Conservation (phyloP, 2,888 invertebrate genomes). For the Drosophila demipolita region DNA sequence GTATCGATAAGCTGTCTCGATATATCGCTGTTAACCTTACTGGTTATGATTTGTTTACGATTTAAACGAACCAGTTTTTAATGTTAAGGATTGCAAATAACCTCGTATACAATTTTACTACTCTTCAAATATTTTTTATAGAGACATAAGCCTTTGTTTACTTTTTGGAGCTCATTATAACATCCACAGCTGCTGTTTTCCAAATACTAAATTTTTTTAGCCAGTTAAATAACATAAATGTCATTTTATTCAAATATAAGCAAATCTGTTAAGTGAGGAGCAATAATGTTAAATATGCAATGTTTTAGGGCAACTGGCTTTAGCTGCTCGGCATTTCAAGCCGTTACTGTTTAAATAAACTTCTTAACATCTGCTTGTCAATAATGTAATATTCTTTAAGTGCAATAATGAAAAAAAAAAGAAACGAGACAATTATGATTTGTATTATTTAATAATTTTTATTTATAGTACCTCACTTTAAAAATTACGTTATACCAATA, state of each 20-base stretch:
- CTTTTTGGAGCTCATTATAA: too few species aligned
- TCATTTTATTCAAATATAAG: not conserved
- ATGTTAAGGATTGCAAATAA: not conserved
- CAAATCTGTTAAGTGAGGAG: conserved; percentile 20
- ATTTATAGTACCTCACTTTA: conserved; percentile 80
- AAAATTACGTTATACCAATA: conserved; percentile 79
- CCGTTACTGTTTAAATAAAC: not conserved
- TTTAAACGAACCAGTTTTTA: not conserved
- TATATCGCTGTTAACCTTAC: not conserved
- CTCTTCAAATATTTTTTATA: too few species aligned
- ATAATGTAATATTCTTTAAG: not conserved
- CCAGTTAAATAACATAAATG: not conserved
- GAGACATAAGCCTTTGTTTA: too few species aligned
- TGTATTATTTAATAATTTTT: conserved; percentile 80
- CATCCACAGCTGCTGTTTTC: not conserved
- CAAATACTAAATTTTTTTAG: accelerated
- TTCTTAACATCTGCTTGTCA: not conserved
- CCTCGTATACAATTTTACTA: too few species aligned
- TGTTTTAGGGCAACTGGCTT: conserved; percentile 23
- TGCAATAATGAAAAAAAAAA: not conserved
- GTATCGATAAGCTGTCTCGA: not conserved
- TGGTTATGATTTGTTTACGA: not conserved
- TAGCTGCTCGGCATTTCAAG: not conserved
- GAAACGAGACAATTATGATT: conserved; percentile 3
- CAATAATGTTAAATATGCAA: not conserved